A percentile compares a stretch with the other conserved stretches of the same genome.
These are phyloP conservation scores for Paguma larvata DNA, from an alignment of 2,797 vertebrate species.

Conservation along the genomic window DNA sequence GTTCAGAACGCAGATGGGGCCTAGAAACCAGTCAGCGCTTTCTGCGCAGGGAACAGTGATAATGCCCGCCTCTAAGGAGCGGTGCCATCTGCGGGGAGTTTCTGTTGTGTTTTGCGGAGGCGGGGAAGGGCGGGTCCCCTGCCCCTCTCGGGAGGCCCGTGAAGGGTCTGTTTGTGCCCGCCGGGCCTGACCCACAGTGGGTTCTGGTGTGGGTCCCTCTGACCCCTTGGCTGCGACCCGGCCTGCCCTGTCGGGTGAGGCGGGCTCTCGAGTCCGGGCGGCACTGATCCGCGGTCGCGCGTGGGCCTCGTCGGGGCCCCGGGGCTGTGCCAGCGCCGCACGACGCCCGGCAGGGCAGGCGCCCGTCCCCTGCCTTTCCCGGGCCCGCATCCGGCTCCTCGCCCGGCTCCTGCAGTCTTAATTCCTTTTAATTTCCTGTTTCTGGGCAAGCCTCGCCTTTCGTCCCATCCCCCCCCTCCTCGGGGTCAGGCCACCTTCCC, in stretches of 20 bases:
- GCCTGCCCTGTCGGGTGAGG: background rate
- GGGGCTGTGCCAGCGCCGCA: background rate
- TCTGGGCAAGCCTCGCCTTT: background rate
- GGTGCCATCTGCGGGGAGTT: background rate
- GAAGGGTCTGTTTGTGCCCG: background rate
- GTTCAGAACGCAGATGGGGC: constrained; percentile 29
- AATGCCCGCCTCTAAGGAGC: background rate
- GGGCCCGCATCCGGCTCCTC: background rate
- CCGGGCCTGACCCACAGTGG: background rate
- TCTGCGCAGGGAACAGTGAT: background rate
- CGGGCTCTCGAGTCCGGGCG: background rate
- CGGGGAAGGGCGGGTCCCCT: background rate
- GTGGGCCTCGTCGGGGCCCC: background rate
- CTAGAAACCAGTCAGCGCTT: constrained; percentile 29
- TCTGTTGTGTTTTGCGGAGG: background rate
- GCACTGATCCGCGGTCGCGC: fast-evolving
- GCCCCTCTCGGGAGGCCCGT: background rate
- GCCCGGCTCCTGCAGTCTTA: background rate
- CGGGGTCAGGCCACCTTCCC: constrained; percentile 44
- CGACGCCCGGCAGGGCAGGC: background rate
- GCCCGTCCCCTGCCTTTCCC: background rate
- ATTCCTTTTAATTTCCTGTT: constrained; percentile 81
- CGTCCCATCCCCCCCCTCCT: background rate
- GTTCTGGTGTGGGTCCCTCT: background rate
- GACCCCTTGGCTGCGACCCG: background rate